These are phyloP conservation scores for Drosophila rufa DNA, from an alignment of 1,140 invertebrate species.

Conservation along the genomic window DNA sequence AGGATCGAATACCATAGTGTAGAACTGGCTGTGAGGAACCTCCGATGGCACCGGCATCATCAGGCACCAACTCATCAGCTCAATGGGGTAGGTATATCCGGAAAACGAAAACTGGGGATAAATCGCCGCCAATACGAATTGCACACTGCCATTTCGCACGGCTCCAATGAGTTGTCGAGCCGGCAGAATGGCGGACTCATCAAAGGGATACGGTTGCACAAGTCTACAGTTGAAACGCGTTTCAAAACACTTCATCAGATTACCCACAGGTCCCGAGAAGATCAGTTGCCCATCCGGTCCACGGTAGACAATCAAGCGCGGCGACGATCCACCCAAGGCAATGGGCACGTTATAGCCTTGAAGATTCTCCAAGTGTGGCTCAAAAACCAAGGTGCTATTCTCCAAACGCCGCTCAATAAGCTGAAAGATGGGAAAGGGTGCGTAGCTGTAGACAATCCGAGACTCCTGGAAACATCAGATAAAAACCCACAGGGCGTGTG, in stretches of 20 bases:
- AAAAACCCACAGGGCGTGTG: conserved; percentile 1
- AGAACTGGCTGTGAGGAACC: conserved; percentile 58
- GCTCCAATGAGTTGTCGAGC: conserved; percentile 33
- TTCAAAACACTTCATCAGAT: conserved; percentile 56
- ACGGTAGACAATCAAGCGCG: conserved; percentile 62
- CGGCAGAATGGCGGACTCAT: conserved; percentile 22
- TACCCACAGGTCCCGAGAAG: conserved; percentile 56
- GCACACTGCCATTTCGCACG: conserved; percentile 56
- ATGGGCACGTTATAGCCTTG: conserved; percentile 50
- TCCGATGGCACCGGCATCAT: conserved; percentile 65
- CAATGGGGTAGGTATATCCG: conserved; percentile 64
- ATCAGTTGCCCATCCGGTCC: conserved; percentile 24
- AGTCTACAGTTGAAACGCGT: conserved; percentile 55
- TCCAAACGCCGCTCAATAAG: conserved; percentile 39
- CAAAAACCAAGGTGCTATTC: conserved; percentile 1
- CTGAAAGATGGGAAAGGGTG: conserved; percentile 61
- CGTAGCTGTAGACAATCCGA: conserved; percentile 51
- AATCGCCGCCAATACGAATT: conserved; percentile 49
- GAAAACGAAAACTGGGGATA: conserved; percentile 20
- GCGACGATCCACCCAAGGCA: conserved; percentile 62
- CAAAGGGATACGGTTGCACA: conserved; percentile 32
- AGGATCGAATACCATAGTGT: conserved; percentile 50
- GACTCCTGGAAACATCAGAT: conserved; percentile 41
- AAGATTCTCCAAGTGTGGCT: conserved; percentile 42
- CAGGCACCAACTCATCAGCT: conserved; percentile 69